These are phyloP conservation scores for Malacoraja senta DNA, from an alignment of 2,797 vertebrate genomes.

Conservation along the genomic window DNA sequence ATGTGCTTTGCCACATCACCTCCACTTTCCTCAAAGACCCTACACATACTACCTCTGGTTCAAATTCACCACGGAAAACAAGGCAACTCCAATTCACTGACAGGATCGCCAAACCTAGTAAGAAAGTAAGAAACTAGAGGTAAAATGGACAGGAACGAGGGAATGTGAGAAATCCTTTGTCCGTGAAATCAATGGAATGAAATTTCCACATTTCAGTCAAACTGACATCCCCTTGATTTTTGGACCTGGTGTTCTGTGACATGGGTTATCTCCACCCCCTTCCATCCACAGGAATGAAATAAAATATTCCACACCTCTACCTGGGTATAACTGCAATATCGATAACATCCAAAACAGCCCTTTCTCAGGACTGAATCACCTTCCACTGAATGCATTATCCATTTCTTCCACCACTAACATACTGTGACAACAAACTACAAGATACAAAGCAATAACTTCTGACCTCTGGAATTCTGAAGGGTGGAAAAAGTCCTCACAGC, in stretches of 20 bases:
- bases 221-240: not conserved
- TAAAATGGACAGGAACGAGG: not conserved
- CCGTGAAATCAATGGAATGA: not conserved
- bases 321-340: not conserved
- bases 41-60: not conserved
- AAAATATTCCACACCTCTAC: not conserved
- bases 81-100: not conserved
- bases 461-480: not conserved
- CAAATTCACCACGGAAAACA: too few species aligned
- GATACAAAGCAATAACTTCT: not conserved
- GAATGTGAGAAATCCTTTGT: not conserved
- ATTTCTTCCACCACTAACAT: not conserved
- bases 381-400: not conserved
- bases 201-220: not conserved
- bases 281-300: not conserved
- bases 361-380: not conserved
- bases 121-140: not conserved
- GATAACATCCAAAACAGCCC: too few species aligned
- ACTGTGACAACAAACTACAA: not conserved
- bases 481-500: not conserved
- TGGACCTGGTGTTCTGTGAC: not conserved
- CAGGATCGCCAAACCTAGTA: not conserved
- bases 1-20: not conserved
- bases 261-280: not conserved
- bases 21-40: not conserved